phyloP scores from a whole-genome alignment of 2,888 invertebrate species.

The Cylloceria caligata region DNA sequence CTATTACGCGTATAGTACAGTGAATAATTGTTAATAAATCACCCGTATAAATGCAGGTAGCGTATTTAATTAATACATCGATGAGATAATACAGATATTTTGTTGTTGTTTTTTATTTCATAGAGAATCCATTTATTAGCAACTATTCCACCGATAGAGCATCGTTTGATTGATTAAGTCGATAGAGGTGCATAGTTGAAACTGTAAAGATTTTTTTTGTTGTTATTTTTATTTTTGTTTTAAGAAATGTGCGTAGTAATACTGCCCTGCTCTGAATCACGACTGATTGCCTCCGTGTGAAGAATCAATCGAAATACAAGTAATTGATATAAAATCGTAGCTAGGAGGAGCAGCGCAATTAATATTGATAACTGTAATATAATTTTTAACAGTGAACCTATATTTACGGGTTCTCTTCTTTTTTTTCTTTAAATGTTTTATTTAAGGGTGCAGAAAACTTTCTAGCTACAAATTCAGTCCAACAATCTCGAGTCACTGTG shows the following conservation, averaged over 20 bases:
- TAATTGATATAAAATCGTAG: constrained; percentile 14
- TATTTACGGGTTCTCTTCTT: constrained; percentile 6
- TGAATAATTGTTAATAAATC: constrained; percentile 64
- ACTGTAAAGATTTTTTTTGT: constrained; percentile 23
- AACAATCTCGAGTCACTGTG: constrained; percentile 34
- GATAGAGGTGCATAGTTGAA: constrained; percentile 35
- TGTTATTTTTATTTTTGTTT: constrained; percentile 13
- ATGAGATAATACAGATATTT: constrained; percentile 59
- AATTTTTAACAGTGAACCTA: constrained; percentile 30
- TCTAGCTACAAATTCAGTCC: constrained; percentile 48
- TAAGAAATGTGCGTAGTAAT: constrained; percentile 16
- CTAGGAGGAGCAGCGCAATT: constrained; percentile 12
- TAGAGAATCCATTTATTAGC: constrained; percentile 58
- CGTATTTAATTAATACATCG: constrained; percentile 56
- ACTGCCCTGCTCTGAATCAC: constrained; percentile 2
- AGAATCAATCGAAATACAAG: neutral
- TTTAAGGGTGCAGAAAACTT: constrained; percentile 28
- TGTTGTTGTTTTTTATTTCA: constrained; percentile 35
- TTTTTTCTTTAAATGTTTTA: constrained; percentile 9
- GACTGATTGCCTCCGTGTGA: no score
- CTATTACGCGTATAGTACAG: neutral
- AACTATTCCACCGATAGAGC: constrained; percentile 46
- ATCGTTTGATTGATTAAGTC: constrained; percentile 26
- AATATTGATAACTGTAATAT: constrained; percentile 32
- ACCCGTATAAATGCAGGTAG: constrained; percentile 58